Percentiles rank a stretch among this genome's conserved stretches.
phyloP scores from a whole-genome alignment of 2,113 vertebrate species.

The Struthio camelus region DNA sequence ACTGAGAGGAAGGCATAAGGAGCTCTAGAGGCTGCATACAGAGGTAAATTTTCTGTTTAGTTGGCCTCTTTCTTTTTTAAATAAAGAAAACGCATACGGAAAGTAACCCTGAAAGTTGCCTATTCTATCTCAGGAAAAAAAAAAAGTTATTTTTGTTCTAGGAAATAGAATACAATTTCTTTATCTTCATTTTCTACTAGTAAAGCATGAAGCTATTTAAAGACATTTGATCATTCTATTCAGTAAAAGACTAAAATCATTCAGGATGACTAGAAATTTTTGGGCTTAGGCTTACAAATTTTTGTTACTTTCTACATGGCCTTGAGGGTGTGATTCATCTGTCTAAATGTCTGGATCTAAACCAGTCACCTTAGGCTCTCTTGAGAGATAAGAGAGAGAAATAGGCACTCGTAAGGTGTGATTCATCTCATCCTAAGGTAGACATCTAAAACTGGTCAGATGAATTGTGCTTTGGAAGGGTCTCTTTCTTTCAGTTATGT shows the following conservation, averaged over 20 bases:
- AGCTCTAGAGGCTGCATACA: background rate
- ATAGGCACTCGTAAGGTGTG: constrained; percentile 7
- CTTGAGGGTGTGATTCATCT: constrained; percentile 45
- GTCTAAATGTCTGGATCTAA: background rate
- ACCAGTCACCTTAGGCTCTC: constrained; percentile 42
- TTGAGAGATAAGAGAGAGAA: background rate
- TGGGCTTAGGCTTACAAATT: constrained; percentile 11
- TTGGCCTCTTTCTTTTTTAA: too few relatives aligned
- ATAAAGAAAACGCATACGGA: background rate
- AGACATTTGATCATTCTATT: background rate
- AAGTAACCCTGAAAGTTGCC: background rate
- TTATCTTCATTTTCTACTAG: background rate
- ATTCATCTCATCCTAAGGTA: background rate
- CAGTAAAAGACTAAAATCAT: background rate
- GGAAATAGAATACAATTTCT: background rate
- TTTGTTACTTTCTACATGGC: constrained; percentile 6
- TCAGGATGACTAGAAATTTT: constrained; percentile 9
- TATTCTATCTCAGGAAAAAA: background rate
- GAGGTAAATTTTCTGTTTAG: background rate
- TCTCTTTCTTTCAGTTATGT: background rate
- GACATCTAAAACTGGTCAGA: background rate
- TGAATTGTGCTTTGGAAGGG: background rate
- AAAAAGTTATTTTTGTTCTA: background rate
- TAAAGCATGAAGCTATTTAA: background rate
- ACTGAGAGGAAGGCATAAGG: background rate